A percentile compares a stretch with the other conserved stretches of the same genome.
Evolutionary conservation across 2,797 vertebrate genomes (phyloP).

Genomic region (Anomalospiza imberbis): DNA sequence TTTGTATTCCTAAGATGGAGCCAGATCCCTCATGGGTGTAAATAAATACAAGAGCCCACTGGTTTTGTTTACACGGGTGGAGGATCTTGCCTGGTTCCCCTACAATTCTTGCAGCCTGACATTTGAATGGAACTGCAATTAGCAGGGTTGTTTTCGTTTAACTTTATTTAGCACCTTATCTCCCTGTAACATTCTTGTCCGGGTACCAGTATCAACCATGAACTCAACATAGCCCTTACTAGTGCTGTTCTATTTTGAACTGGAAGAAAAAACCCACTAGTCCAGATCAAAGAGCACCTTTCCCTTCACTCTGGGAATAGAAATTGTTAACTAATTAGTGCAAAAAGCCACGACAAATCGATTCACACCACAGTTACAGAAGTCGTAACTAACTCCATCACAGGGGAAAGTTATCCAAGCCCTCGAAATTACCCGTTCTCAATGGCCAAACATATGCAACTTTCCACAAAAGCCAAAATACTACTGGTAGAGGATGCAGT

Average conservation of each 20-base stretch:
- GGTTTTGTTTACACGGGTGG: background rate
- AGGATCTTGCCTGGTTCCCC: background rate
- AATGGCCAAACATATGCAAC: background rate
- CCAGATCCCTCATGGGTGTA: background rate
- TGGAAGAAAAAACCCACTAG: background rate
- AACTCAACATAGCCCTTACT: constrained; percentile 38
- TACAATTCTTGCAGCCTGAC: background rate
- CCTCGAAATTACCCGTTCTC: background rate
- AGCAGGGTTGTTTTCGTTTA: constrained; percentile 30
- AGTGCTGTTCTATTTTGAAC: constrained; percentile 40
- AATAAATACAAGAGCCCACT: background rate
- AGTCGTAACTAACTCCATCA: background rate
- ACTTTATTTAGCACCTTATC: constrained; percentile 72
- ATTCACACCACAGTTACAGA: background rate
- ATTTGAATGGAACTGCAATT: constrained; percentile 44
- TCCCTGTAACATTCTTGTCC: constrained; percentile 55
- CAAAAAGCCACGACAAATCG: background rate
- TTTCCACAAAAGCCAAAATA: background rate
- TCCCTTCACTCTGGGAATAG: background rate
- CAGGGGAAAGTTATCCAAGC: background rate
- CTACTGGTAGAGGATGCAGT: background rate
- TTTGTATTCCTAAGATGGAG: background rate
- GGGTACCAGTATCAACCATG: constrained; percentile 36
- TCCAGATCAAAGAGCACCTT: background rate
- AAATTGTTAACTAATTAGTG: background rate